Conservation (phyloP, 2,888 invertebrate genomes). For the Drosophila parthenogenetica region DNA sequence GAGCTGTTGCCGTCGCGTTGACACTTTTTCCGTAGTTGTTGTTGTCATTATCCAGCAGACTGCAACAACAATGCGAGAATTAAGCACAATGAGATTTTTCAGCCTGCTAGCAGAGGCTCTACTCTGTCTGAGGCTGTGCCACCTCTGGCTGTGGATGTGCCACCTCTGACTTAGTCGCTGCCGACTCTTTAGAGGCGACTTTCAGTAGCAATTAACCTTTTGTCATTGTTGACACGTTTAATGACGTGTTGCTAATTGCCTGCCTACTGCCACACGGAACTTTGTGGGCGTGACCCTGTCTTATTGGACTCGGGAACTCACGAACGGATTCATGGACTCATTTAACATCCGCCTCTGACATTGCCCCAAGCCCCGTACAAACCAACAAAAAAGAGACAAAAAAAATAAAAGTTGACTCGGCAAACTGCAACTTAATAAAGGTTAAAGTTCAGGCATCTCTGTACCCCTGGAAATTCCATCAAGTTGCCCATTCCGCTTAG, state of each 20-base stretch:
- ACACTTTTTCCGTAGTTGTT: conserved; percentile 10
- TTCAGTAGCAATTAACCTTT: conserved; percentile 74
- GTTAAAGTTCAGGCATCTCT: conserved; percentile 55
- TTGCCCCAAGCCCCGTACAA: no score
- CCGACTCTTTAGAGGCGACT: conserved; percentile 18
- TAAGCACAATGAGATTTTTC: conserved; percentile 31
- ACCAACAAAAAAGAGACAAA: background rate
- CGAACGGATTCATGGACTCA: conserved; percentile 10
- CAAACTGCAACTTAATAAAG: conserved; percentile 37
- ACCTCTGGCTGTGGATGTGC: conserved; percentile 4
- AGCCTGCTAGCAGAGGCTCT: conserved; percentile 7
- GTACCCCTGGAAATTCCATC: conserved; percentile 12
- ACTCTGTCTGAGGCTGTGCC: conserved; percentile 2
- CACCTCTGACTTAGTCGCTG: conserved; percentile 12
- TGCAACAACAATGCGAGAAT: conserved; percentile 23
- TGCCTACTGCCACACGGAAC: conserved; percentile 40
- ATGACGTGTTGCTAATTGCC: conserved; percentile 76
- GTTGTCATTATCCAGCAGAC: background rate
- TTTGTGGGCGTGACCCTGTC: conserved; percentile 27
- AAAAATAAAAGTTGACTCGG: conserved; percentile 23
- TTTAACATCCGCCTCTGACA: conserved; percentile 20
- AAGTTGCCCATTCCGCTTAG: background rate
- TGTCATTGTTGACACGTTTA: conserved; percentile 74
- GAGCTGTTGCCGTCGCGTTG: conserved; percentile 24
- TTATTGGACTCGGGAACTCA: conserved; percentile 39